phyloP scores from a whole-genome alignment of 2,797 vertebrate species.

The Botia almorhae region DNA sequence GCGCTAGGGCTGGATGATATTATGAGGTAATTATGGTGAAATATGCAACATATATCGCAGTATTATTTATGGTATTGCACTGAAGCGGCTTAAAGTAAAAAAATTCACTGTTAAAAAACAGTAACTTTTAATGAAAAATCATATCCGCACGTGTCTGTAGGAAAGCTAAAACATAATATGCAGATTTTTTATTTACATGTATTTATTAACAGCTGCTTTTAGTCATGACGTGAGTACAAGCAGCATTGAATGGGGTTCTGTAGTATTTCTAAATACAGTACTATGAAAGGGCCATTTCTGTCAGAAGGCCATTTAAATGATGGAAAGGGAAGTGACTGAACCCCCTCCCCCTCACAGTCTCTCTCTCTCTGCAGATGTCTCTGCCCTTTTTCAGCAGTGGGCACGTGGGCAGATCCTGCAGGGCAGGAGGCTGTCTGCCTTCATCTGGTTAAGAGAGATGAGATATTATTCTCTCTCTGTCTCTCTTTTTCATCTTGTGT shows the following conservation, averaged over 20 bases:
- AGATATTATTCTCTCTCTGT: conserved; percentile 40
- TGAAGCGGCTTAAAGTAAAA: too few relatives aligned
- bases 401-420: conserved; percentile 70
- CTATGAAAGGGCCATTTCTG: conserved; percentile 48
- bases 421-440: conserved; percentile 62
- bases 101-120: neutral
- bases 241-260: neutral
- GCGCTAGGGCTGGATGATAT: neutral
- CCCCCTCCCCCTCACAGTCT: conserved; percentile 23
- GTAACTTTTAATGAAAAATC: neutral
- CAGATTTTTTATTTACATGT: neutral
- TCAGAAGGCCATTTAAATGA: conserved; percentile 57
- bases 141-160: neutral
- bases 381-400: conserved; percentile 48
- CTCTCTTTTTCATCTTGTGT: conserved; percentile 17
- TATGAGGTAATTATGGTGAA: too few relatives aligned
- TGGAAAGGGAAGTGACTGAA: conserved; percentile 32
- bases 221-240: neutral
- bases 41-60: too few relatives aligned
- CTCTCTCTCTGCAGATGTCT: conserved; percentile 52
- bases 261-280: conserved; percentile 7
- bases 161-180: neutral
- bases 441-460: conserved; percentile 59
- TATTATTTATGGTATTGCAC: too few relatives aligned
- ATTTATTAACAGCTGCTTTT: neutral